Evolutionary conservation across 2,797 vertebrate genomes (phyloP).

Genomic region (Dermochelys coriacea): DNA sequence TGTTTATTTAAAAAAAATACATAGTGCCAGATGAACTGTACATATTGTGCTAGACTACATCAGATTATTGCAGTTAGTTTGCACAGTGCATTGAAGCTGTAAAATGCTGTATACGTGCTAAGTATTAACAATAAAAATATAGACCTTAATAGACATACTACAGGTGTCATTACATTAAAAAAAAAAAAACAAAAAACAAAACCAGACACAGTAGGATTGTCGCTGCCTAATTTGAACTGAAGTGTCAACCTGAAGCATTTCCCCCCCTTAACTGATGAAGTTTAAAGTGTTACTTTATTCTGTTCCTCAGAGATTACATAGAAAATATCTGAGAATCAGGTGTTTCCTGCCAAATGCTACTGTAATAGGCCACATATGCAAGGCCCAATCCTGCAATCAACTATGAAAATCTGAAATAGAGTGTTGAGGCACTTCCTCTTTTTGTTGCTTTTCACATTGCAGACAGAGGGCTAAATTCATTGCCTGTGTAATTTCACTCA

Average conservation of each 20-base stretch:
- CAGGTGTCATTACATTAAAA: fast-evolving
- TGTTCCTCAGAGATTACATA: neutral
- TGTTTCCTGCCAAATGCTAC: neutral
- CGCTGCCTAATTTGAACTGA: neutral
- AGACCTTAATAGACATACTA: neutral
- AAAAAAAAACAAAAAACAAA: neutral
- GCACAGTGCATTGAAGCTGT: neutral
- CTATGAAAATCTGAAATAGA: neutral
- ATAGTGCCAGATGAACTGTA: neutral
- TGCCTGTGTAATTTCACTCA: conserved; percentile 63
- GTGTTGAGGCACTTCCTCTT: conserved; percentile 29
- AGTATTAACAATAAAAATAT: neutral
- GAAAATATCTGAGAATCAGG: neutral
- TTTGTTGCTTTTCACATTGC: conserved; percentile 61
- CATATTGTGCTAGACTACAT: neutral
- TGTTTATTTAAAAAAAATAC: neutral
- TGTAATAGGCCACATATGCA: neutral
- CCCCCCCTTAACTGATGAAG: neutral
- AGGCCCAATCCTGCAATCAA: neutral
- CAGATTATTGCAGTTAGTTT: neutral
- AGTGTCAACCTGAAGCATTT: neutral
- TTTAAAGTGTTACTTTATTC: fast-evolving
- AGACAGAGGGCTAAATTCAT: conserved; percentile 57
- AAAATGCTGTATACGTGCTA: neutral
- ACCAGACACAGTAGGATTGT: neutral